Evolutionary conservation across 2,888 invertebrate species (phyloP).

Genomic region (Pollenia amentaria): DNA sequence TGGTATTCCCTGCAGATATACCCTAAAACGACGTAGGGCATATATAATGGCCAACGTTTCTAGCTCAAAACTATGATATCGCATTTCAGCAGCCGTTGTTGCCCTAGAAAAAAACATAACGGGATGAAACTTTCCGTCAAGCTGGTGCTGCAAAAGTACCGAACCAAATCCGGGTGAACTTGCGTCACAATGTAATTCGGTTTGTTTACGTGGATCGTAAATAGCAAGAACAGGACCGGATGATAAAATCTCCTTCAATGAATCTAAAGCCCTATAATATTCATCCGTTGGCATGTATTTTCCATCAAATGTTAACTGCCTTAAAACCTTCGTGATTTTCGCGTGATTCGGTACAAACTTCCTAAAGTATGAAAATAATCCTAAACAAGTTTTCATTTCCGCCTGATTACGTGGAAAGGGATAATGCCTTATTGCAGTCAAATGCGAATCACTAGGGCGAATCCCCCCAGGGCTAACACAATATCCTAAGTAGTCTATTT

Average conservation of each 20-base stretch:
- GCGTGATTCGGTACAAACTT: constrained; percentile 34
- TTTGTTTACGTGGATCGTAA: constrained; percentile 13
- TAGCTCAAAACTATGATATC: constrained; percentile 25
- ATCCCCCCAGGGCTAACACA: constrained; percentile 55
- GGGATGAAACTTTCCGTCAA: constrained; percentile 28
- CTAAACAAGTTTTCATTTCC: constrained; percentile 33
- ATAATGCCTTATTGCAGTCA: constrained; percentile 50
- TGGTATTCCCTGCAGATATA: constrained; percentile 19
- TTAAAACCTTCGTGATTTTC: constrained; percentile 39
- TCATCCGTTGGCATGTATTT: constrained; percentile 16
- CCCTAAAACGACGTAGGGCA: constrained; percentile 15
- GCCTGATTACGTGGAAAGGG: constrained; percentile 32
- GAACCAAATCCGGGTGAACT: too few species aligned
- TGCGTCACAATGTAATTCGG: too few species aligned
- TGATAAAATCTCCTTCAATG: constrained; percentile 67
- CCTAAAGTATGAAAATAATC: constrained; percentile 37
- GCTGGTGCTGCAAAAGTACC: constrained; percentile 52
- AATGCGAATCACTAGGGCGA: constrained; percentile 53
- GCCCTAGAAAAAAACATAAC: constrained; percentile 28
- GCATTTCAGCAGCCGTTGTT: constrained; percentile 20
- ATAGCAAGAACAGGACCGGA: constrained; percentile 27
- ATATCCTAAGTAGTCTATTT: constrained; percentile 63
- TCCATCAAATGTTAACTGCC: constrained; percentile 32
- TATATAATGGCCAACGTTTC: constrained; percentile 34
- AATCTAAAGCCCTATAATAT: constrained; percentile 49